Base-by-base conservation (phyloP, 2,888 invertebrate genomes). In the Nomada fabriciana region DNA sequence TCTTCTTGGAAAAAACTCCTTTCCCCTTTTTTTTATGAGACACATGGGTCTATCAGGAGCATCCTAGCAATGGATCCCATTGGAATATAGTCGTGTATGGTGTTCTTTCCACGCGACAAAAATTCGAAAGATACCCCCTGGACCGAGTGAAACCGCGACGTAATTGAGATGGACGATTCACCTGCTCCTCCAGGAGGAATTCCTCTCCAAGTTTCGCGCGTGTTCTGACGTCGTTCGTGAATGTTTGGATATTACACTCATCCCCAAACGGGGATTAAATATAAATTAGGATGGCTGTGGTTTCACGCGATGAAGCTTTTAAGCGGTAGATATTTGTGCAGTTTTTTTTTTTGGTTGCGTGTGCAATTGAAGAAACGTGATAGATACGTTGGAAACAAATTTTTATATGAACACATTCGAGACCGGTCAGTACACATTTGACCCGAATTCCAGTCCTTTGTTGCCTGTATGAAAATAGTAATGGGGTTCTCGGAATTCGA, bases 1-100 rank as follows among this genome's bases (percentile, higher is more conserved):
- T 67, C 50, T 82, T 82, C 76, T 76, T 29, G 15, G 87, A 72
- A 80, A 65, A 15, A 20, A 53, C 20, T 15, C 3, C 3, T 1
- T 11, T 47, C 13, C 47, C 43, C 18, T 64, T 52, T 71, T 70
- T 63, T 76, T 81, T 80, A 63, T 57, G 42, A 50, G 53, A 67
- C 79, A 82, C 69, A 72, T 84, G 80, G 63, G 63, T 76, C 52
- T 47, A 70, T 55, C 69, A 29, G 53, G 29, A 61, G 52, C 23
- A 25, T 25, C 25, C 53, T 23, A 20, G 71, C 83, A 86, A 86
- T 67, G 86, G 53, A 71, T 82, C 84, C 82, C 79, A 9, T 2
- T 84, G 80, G 86, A 84, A 42, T 80, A 73, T 64, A 64, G 73
- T 63, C 75, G 57, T 69, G 29, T 71, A 76, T 57, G n/a, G 55